phyloP scores from a whole-genome alignment of 2,888 invertebrate species.

The Pegoplata infirma region DNA sequence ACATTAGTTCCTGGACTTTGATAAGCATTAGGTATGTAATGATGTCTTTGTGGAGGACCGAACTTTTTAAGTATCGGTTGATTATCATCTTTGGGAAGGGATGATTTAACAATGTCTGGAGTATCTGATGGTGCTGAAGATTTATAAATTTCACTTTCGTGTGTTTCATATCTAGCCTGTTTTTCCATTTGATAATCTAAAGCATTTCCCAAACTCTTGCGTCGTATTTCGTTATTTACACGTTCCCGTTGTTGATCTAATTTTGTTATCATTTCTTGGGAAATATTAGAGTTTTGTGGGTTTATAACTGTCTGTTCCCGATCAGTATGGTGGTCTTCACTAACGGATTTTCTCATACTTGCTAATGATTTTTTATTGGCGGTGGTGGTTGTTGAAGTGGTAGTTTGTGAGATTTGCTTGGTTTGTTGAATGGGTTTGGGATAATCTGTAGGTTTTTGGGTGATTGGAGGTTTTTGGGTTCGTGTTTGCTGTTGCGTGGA shows the following conservation, averaged over 20 bases:
- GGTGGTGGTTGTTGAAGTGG: neutral
- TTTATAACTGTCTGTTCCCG: constrained; percentile 31
- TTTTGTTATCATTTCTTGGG: constrained; percentile 43
- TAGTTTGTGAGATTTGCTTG: constrained; percentile 17
- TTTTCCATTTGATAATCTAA: constrained; percentile 66
- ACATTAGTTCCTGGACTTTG: constrained; percentile 69
- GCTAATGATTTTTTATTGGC: constrained; percentile 2
- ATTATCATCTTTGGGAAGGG: constrained; percentile 74
- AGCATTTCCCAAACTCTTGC: constrained; percentile 74
- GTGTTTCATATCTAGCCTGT: constrained; percentile 33
- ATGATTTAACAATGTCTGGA: constrained; percentile 76
- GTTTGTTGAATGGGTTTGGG: neutral
- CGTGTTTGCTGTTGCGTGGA: constrained; percentile 2
- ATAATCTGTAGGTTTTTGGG: constrained; percentile 1
- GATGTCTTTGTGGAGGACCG: constrained; percentile 76
- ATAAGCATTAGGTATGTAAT: constrained; percentile 76
- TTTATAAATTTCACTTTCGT: constrained; percentile 67
- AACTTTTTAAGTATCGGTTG: constrained; percentile 76
- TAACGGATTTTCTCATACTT: constrained; percentile 29
- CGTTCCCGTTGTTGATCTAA: constrained; percentile 61
- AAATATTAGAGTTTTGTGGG: constrained; percentile 44
- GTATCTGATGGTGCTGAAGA: constrained; percentile 76
- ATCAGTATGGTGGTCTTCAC: constrained; percentile 29
- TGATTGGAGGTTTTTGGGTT: constrained; percentile 4
- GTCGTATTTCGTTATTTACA: constrained; percentile 67